phyloP scores from a whole-genome alignment of 2,888 invertebrate genomes.

The Fissipunctia ypsillon region DNA sequence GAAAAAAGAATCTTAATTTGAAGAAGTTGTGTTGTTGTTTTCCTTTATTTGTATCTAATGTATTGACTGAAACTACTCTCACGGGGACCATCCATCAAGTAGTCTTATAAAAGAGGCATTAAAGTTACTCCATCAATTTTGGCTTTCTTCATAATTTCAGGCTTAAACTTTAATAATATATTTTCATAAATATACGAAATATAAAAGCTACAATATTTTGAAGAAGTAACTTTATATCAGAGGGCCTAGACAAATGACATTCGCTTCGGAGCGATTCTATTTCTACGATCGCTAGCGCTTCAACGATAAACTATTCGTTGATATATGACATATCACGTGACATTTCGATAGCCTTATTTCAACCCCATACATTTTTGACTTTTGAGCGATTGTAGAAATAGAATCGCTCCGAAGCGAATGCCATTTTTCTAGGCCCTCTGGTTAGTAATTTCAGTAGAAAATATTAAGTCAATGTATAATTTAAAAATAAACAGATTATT shows the following conservation, averaged over 20 bases:
- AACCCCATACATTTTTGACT: no score
- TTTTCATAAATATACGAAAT: slow-evolving; percentile 1
- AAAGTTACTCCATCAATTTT: slow-evolving; percentile 38
- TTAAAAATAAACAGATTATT: not conserved
- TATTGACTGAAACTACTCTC: slow-evolving; percentile 31
- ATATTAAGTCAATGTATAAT: not conserved
- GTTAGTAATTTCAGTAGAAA: not conserved
- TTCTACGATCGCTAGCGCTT: no score
- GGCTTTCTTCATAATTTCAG: slow-evolving; percentile 20
- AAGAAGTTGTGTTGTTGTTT: not conserved
- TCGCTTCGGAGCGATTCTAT: no score
- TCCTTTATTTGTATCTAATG: slow-evolving; percentile 5
- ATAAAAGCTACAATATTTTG: not conserved
- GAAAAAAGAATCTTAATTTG: slow-evolving; percentile 8
- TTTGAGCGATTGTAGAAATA: no score
- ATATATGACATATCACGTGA: no score
- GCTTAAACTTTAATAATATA: not conserved
- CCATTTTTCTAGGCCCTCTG: no score
- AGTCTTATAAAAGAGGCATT: slow-evolving; percentile 2
- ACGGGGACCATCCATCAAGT: slow-evolving; percentile 33
- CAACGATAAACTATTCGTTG: no score
- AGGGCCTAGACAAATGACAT: no score
- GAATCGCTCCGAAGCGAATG: no score
- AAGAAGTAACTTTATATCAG: not conserved
- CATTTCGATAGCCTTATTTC: no score